These are phyloP conservation scores for Columbina picui DNA, from an alignment of 2,113 vertebrate species.

Conservation along the genomic window DNA sequence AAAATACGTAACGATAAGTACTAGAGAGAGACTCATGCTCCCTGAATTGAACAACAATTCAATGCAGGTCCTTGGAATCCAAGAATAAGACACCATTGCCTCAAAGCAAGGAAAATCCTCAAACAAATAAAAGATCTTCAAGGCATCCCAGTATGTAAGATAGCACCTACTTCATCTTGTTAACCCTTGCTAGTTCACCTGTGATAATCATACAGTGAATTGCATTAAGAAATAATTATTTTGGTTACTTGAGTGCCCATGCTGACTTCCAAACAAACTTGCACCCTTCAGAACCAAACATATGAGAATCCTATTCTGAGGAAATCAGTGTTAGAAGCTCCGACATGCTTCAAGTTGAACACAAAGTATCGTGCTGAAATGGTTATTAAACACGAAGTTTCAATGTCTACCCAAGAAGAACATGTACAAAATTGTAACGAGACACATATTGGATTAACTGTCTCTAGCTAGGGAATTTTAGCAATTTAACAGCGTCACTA, in stretches of 20 bases:
- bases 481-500: background rate
- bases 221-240: background rate
- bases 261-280: background rate
- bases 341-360: background rate
- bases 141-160: background rate
- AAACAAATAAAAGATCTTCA: background rate
- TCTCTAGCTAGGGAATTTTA: background rate
- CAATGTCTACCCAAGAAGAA: background rate
- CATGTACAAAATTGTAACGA: background rate
- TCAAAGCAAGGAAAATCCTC: background rate
- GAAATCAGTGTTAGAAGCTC: background rate
- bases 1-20: background rate
- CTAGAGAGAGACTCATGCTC: background rate
- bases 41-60: background rate
- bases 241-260: background rate
- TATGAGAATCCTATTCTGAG: background rate
- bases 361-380: background rate
- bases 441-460: background rate
- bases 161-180: background rate
- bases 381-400: background rate
- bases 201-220: background rate
- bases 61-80: background rate
- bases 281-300: background rate
- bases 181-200: background rate
- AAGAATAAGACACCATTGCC: background rate